A percentile compares a stretch with the other conserved stretches of the same genome.
Conservation (phyloP, 2,888 invertebrate genomes). For the Amiota minor region DNA sequence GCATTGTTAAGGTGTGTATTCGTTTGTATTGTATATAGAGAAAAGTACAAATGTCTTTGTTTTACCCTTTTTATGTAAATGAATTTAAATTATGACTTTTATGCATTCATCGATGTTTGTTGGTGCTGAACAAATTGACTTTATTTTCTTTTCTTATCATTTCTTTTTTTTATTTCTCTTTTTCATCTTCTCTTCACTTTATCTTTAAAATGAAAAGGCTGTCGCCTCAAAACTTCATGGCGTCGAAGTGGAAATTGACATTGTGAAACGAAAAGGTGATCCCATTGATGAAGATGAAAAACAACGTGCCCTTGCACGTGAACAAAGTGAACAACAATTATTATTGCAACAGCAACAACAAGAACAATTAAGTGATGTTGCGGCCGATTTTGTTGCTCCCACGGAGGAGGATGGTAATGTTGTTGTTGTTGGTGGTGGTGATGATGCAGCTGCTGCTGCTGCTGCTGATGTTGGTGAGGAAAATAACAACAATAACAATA, state of each 20-base stretch:
- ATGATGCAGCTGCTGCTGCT: too few species aligned
- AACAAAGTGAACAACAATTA: constrained; percentile 44
- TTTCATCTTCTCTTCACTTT: background rate
- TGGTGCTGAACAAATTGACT: constrained; percentile 25
- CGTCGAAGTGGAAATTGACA: constrained; percentile 92
- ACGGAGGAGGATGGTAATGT: constrained; percentile 19
- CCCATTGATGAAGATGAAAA: constrained; percentile 71
- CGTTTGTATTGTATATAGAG: background rate
- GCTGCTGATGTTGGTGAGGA: constrained; percentile 44
- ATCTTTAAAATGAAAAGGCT: constrained; percentile 78
- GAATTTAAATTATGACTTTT: constrained; percentile 24
- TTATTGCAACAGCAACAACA: constrained; percentile 38
- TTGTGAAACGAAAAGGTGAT: constrained; percentile 89
- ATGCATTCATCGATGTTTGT: constrained; percentile 13
- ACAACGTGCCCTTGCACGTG: constrained; percentile 59
- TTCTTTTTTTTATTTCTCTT: background rate
- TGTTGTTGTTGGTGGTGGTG: background rate
- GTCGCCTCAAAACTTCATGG: constrained; percentile 94
- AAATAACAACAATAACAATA: constrained; percentile 63
- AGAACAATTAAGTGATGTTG: constrained; percentile 29
- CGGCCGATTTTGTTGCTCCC: constrained; percentile 31
- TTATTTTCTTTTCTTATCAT: constrained; percentile 24
- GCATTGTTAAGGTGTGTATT: constrained; percentile 89
- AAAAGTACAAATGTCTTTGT: too few species aligned
- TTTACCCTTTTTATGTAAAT: constrained; percentile 34